Base-by-base conservation (phyloP, 30 jellyfish, hydroid and myxozoan genomes). In the Nemopilema nomurai region DNA sequence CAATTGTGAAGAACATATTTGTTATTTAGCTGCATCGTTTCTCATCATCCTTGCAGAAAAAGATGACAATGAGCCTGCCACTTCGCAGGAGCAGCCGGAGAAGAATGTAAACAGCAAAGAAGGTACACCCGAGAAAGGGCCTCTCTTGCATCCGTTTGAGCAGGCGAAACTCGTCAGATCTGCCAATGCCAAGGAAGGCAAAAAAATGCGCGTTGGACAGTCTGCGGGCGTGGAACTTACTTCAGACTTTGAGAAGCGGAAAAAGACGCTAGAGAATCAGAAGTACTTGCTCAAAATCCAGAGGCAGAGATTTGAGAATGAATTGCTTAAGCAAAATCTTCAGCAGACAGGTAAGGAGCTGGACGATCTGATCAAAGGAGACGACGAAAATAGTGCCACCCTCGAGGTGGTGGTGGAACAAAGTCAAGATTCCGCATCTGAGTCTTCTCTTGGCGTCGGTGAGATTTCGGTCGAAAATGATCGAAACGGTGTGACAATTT, bases 91-190 rank as follows among this genome's bases (percentile, higher is more conserved):
- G 30, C 26, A 49, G 50, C 30, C 31, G 23, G 29, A 52, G 27
- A 25, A 76, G 32, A 71, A 74, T 49, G n/a, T 1, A 49, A 1
- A 41, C 8, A 51, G 51, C 50, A 1, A 31, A 16, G 33, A 16
- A 23, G 19, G 18, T 16, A 28, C 67, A 41, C 79, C 75, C 16
- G 80, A 71, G 25, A 49, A 71, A 20, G 76, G 52, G 8, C 71
- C 86, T n/a, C 68, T 83, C 28, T 79, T 83, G 27, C 91, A 83
- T 65, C 91, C 91, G 51, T 51, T 83, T 49, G 91, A 83, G 49
- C 51, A 71, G 73, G 91, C 86, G 17, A 83, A 74, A 63, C 24
- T 83, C 29, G 65, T 83, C 1, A 71, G 91, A 71, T 83, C 91
- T 21, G 86, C 86, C 1, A 76, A 68, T 16, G 51, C 32, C 28